Evolutionary conservation across 2,888 invertebrate species (phyloP).

Genomic region (Drosophila prostipennis): DNA sequence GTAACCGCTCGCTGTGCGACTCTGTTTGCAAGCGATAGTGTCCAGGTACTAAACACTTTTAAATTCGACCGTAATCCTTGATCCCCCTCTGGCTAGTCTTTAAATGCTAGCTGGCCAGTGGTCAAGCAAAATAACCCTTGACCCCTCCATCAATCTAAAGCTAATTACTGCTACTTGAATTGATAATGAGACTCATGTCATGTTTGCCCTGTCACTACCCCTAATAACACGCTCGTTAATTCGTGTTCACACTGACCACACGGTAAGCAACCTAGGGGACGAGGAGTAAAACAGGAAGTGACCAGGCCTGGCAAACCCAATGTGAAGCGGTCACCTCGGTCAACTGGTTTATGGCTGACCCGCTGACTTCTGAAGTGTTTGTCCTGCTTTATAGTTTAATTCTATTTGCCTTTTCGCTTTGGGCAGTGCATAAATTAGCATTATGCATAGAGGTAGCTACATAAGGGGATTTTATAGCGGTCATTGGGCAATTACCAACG

Average conservation of each 20-base stretch:
- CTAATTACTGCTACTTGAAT: conserved; percentile 57
- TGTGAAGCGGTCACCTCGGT: conserved; percentile 59
- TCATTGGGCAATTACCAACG: conserved; percentile 62
- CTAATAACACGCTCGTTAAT: conserved; percentile 40
- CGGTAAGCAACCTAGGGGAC: background rate
- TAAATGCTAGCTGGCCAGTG: conserved; percentile 34
- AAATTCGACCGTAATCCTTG: background rate
- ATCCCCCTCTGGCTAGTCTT: background rate
- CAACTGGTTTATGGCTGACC: conserved; percentile 60
- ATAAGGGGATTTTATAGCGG: conserved; percentile 33
- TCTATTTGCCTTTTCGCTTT: conserved; percentile 72
- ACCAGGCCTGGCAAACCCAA: conserved; percentile 13
- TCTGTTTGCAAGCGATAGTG: background rate
- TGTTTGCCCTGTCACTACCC: conserved; percentile 32
- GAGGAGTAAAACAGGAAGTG: conserved; percentile 38
- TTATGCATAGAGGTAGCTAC: conserved; percentile 14
- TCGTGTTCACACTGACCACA: conserved; percentile 47
- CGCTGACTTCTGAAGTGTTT: conserved; percentile 63
- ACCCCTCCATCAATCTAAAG: conserved; percentile 15
- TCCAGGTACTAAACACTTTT: background rate
- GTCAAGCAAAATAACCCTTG: conserved; percentile 41
- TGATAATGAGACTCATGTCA: conserved; percentile 68
- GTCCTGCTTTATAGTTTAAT: conserved; percentile 55
- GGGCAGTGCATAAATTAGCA: conserved; percentile 76
- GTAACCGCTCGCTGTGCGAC: conserved; percentile 25